Percentiles rank a stretch among this genome's conserved stretches.
These are phyloP conservation scores for Anthophora plumipes DNA, from an alignment of 2,888 invertebrate species.

Conservation along the genomic window DNA sequence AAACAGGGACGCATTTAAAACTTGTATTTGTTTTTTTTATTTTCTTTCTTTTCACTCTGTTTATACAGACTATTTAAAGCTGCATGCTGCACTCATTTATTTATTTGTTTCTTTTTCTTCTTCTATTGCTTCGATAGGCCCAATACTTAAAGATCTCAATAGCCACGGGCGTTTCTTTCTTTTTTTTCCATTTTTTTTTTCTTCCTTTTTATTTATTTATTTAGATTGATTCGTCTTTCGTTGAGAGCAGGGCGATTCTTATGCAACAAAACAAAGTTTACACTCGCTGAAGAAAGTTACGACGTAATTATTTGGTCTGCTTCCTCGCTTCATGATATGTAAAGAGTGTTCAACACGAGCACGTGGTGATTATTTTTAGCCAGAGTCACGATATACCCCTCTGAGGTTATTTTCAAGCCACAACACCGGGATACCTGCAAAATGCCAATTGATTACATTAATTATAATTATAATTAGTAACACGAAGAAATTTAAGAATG, in stretches of 20 bases:
- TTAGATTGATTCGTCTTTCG: conserved; percentile 73
- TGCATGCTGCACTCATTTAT: conserved; percentile 75
- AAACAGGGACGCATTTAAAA: conserved; percentile 77
- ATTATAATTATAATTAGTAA: background rate
- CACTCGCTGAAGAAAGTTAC: conserved; percentile 73
- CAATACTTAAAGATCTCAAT: conserved; percentile 76
- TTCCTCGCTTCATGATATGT: conserved; percentile 92
- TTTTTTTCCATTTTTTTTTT: conserved; percentile 46
- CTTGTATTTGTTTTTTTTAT: conserved; percentile 55
- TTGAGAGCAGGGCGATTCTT: conserved; percentile 76
- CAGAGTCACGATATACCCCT: conserved; percentile 97
- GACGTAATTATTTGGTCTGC: conserved; percentile 74
- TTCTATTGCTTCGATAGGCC: conserved; percentile 83
- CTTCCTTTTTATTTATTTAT: conserved; percentile 53
- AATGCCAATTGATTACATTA: conserved; percentile 28
- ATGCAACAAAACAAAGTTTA: conserved; percentile 68
- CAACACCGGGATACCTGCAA: conserved; percentile 98
- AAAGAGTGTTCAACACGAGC: conserved; percentile 96
- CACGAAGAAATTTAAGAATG: too few relatives aligned
- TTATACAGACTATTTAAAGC: conserved; percentile 77
- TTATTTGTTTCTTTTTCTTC: too few relatives aligned
- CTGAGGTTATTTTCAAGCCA: conserved; percentile 98
- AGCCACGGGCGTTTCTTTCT: conserved; percentile 65
- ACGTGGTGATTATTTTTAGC: conserved; percentile 99
- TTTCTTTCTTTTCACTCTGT: conserved; percentile 33